These are phyloP conservation scores for Bombus confusus DNA, from an alignment of 1,140 invertebrate species.

Conservation along the genomic window DNA sequence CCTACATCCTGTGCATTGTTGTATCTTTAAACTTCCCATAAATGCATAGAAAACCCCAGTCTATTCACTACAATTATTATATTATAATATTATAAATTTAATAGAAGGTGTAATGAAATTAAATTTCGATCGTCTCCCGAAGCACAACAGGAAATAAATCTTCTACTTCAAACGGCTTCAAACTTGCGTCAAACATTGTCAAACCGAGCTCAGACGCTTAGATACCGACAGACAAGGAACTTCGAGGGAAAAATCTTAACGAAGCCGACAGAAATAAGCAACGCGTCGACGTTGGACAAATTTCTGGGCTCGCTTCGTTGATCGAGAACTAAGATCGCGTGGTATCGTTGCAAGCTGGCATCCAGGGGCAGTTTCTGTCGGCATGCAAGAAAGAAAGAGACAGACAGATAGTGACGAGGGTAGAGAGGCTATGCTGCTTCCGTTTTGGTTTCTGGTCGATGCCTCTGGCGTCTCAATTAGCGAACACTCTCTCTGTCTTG, in stretches of 20 bases:
- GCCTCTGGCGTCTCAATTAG: constrained; percentile 69
- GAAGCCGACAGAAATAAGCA: not conserved
- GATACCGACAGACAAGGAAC: too few relatives aligned
- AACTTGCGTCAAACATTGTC: not conserved
- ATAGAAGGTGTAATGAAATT: too few relatives aligned
- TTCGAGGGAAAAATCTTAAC: not conserved
- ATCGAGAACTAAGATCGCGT: constrained; percentile 41
- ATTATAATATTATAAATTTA: too few relatives aligned
- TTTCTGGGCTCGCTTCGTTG: constrained; percentile 30
- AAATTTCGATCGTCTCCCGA: too few relatives aligned
- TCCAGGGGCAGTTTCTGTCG: constrained; percentile 38
- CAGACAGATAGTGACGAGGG: constrained; percentile 3
- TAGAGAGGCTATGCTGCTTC: constrained; percentile 25
- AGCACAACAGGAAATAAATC: too few relatives aligned
- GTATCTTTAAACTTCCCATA: too few relatives aligned
- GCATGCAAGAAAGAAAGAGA: not conserved
- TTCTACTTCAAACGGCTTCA: not conserved
- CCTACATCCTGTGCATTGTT: too few relatives aligned
- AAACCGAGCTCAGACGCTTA: too few relatives aligned
- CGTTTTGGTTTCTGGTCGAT: constrained; percentile 68
- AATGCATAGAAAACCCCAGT: too few relatives aligned
- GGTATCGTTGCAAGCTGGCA: not conserved
- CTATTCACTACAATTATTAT: too few relatives aligned
- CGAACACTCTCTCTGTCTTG: constrained; percentile 23
- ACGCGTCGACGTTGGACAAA: not conserved